Base-by-base conservation (phyloP, 37 sponge, comb jelly and placozoan species). In the Halisarca cf. caerulea region DNA sequence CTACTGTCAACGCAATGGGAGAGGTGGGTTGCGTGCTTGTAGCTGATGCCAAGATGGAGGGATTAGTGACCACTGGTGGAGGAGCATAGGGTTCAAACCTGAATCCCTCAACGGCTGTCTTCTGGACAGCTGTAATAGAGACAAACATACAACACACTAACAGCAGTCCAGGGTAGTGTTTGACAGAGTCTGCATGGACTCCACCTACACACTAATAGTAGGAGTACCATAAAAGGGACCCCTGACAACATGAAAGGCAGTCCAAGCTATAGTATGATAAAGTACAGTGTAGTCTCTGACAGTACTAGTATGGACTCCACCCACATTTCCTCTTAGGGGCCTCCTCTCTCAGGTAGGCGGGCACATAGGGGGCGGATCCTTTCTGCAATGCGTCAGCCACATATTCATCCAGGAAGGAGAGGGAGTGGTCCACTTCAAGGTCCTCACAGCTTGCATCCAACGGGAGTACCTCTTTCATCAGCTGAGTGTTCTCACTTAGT, bases 381-480 rank as follows among this genome's bases (percentile, higher is more conserved):
- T 81, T 51, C 30, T 59, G 80, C 58, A 94, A 72, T 30, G 92
- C 84, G 45, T 96, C 90, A 11, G 90, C 58, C 21, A 93, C 94
- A 70, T 85, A 94, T 25, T 39, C 79, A 81, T 94, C 92, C 11
- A 96, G 89, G 81, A 96, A 96, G 55, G 91, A 90, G 39, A 96
- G 92, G 18, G 94, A 88, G 44, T 86, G 27, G 59, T 96, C 97
- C 2, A 96, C 88, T 71, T 93, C 96, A 0, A 96, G 77, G 53
- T 96, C 96, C 77, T 96, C 96, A 82, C 96, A 96, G 81, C 92
- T 85, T 0, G 92, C 90, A 58, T 96, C 94, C 59, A 88, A 24
- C 0, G 96, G 96, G 9, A 93, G 89, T 20, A 93, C 92, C 38
- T 85, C 81, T 38, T 88, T 86, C 94, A 94, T 90, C 47, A 88